Evolutionary conservation across 1,140 invertebrate genomes (phyloP), one percentile per base, ranked within the genome.

Genomic region (Drosophila sucinea): DNA sequence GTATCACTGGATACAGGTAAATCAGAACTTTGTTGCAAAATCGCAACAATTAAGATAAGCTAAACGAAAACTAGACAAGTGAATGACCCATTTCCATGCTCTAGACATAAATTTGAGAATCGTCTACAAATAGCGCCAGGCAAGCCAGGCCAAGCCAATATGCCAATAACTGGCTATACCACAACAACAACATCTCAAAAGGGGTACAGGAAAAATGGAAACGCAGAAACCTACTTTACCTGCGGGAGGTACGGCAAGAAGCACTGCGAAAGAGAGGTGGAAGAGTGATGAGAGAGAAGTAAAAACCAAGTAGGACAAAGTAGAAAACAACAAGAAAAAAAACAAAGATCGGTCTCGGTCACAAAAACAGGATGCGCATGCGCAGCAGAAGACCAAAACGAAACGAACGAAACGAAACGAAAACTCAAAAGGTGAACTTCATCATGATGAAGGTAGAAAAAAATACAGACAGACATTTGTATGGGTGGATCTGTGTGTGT

Each of bases 351-450:
- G 44, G 44, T 51, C 44, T 51, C 69, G 76, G 61, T 67, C 71
- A 83, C 73, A 86, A 89, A 69, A 86, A 87, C 83, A 86, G 83
- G 82, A 86, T 86, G 82, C 76, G 64, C 75, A 66, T 82, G 82
- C 82, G 82, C 79, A 87, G 69, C 66, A 77, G 72, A 82, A 79
- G 72, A 27, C 44, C 75, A 55, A 54, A 67, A 33, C 38, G 25
- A 60, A 77, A 78, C 60, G 47, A 74, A n/a, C 73, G 54, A 47
- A 71, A 41, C 38, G 54, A 60, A 79, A 79, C 61, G 51, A 70
- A 77, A 80, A 55, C 51, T 51, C 44, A 27, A 86, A 86, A 86
- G 82, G 82, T 86, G 79, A 86, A 86, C 79, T 58, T 86, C 76
- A 87, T 86, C 10, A 86, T 86, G 71, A 83, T 44, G 61, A 69